Conservation (phyloP, 2,113 vertebrate species). For the Ginglymostoma cirratum region DNA sequence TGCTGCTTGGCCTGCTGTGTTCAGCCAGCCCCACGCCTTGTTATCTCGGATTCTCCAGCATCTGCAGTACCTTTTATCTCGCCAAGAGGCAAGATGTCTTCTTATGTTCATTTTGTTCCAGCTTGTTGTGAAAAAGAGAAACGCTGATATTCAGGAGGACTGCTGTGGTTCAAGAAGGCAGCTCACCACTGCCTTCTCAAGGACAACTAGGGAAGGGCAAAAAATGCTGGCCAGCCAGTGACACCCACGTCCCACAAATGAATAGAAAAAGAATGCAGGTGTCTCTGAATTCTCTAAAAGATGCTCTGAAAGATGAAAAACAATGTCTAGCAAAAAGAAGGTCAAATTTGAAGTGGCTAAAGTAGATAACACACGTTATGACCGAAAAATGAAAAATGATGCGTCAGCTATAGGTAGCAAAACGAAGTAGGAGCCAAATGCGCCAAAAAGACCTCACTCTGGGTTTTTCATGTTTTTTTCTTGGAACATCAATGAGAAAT, state of each 20-base stretch:
- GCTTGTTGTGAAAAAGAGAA: slow-evolving; percentile 73
- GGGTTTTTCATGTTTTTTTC: slow-evolving; percentile 70
- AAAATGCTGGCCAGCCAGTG: no score
- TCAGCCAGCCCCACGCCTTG: no score
- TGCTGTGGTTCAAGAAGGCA: no score
- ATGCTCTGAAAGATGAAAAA: slow-evolving; percentile 73
- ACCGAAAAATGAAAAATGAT: slow-evolving; percentile 79
- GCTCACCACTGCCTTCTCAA: no score
- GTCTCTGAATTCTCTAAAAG: slow-evolving; percentile 81
- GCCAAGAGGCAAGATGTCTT: slow-evolving; percentile 83
- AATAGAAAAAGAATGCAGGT: slow-evolving; percentile 48
- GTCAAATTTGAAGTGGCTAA: slow-evolving; percentile 81
- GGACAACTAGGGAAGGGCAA: no score
- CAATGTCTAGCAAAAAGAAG: slow-evolving; percentile 77
- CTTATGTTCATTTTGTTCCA: slow-evolving; percentile 83
- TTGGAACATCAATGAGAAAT: slow-evolving; percentile 78
- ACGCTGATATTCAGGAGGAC: slow-evolving; percentile 59
- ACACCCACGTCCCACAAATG: no score
- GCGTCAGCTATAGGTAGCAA: slow-evolving; percentile 67
- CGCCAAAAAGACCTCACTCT: slow-evolving; percentile 75
- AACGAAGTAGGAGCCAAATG: slow-evolving; percentile 80
- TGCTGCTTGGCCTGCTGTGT: no score
- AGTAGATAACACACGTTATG: slow-evolving; percentile 77
- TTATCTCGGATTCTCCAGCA: no score
- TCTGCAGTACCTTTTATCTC: no score